phyloP scores from a whole-genome alignment of 2,797 vertebrate species.

The Pangasius djambal region DNA sequence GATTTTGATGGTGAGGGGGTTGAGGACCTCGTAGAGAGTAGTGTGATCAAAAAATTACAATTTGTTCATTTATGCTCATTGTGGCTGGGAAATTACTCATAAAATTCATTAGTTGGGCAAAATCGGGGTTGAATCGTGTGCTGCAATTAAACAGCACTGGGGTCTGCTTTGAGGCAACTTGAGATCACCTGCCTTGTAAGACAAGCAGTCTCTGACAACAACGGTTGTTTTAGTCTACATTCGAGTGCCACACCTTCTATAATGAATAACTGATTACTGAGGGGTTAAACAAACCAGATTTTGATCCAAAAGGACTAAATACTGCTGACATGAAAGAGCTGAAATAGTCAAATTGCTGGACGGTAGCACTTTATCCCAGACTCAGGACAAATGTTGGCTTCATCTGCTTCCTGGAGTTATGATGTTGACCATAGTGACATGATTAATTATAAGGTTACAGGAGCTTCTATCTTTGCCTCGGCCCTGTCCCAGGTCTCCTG shows the following conservation, averaged over 20 bases:
- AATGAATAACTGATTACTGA: neutral
- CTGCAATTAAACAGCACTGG: neutral
- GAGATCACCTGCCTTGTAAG: neutral
- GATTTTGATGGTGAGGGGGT: neutral
- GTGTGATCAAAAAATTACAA: neutral
- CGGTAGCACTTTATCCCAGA: slow-evolving; percentile 59
- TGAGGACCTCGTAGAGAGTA: neutral
- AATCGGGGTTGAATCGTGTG: neutral
- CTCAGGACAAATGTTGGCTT: slow-evolving; percentile 58
- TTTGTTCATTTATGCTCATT: neutral
- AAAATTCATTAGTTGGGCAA: neutral
- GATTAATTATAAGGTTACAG: slow-evolving; percentile 68
- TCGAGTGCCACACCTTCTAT: neutral
- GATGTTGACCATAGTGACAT: slow-evolving; percentile 61
- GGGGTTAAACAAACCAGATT: neutral
- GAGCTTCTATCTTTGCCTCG: slow-evolving; percentile 63
- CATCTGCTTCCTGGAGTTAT: slow-evolving; percentile 60
- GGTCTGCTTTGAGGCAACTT: neutral
- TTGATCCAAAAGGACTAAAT: neutral
- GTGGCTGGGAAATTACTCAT: neutral
- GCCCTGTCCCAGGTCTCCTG: slow-evolving; percentile 63
- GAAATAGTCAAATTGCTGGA: slow-evolving; percentile 53
- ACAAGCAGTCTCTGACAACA: neutral
- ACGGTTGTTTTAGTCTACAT: neutral
- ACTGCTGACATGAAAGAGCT: neutral